Base-by-base conservation (phyloP, 1,140 invertebrate genomes). In the Ephestia elutella region DNA sequence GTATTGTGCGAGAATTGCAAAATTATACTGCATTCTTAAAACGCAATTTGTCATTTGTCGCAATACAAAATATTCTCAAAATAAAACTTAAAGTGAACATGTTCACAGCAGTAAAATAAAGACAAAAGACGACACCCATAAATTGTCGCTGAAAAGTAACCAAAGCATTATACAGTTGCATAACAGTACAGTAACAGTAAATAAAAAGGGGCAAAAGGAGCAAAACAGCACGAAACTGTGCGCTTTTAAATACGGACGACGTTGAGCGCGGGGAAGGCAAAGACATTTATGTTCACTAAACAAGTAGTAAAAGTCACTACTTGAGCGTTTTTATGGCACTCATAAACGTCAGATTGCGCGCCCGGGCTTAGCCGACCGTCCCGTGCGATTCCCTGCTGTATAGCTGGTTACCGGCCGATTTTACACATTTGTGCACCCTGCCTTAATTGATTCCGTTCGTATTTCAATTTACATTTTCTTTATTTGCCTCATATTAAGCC, bases 231-330 rank as follows among this genome's bases (percentile, higher is more conserved):
- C 78, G 82, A 86, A 84, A 86, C 80, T 81, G 76, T 81, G 77
- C 77, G 80, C 83, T 86, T 88, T 87, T 88, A 88, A 88, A 88
- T 88, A 86, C 83, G 82, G 77, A 74, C 75, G 85, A 88, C 80
- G 79, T 77, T 81, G 79, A 80, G 73, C 85, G 79, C 78, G 82
- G 80, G 81, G 66, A 82, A 87, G 78, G 86, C 78, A 81, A 85
- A 87, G 89, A 90, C 89, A 89, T 90, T 90, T 90, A 90, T 90
- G 89, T 89, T 89, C 87, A 89, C 87, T 89, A 89, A 89, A 90
- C 89, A 90, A 90, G 89, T 89, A 90, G 86, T 90, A 90, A 90
- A 90, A 90, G 89, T 90, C 89, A 89, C 86, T 87, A 80, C 87
- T 90, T 89, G 87, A 90, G 86, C 85, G 87, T 88, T 89, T 90